Percentiles rank a stretch among this genome's conserved stretches.
Conservation (phyloP, 2,113 vertebrate species). For the Serinus canaria region DNA sequence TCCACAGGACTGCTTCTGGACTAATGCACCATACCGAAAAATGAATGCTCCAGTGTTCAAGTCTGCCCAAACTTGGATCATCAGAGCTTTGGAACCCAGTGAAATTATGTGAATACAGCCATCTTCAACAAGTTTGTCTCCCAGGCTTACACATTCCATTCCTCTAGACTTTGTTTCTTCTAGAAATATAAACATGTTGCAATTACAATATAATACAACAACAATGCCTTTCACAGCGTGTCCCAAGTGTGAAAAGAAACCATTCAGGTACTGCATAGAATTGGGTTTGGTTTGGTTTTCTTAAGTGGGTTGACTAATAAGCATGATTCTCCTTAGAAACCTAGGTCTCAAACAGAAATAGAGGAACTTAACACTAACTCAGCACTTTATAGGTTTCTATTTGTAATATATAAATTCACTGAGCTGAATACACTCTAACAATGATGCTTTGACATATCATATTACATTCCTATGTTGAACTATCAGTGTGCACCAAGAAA, state of each 20-base stretch:
- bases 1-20: background rate
- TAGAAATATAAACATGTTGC: slow-evolving; percentile 60
- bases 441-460: background rate
- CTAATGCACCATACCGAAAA: slow-evolving; percentile 82
- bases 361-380: background rate
- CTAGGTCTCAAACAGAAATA: background rate
- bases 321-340: background rate
- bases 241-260: background rate
- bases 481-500: background rate
- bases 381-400: background rate
- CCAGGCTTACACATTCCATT: slow-evolving; percentile 65
- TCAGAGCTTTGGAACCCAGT: slow-evolving; percentile 92
- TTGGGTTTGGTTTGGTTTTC: rapidly evolving
- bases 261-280: background rate
- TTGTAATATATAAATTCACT: background rate
- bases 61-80: slow-evolving; percentile 96
- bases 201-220: background rate
- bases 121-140: slow-evolving; percentile 79
- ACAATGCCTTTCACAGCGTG: background rate
- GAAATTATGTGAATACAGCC: slow-evolving; percentile 89
- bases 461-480: background rate
- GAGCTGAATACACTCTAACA: background rate
- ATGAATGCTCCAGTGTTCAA: slow-evolving; percentile 81
- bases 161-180: slow-evolving; percentile 68
- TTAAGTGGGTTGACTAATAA: background rate